Evolutionary conservation across 2,888 invertebrate species (phyloP), one percentile per base, ranked within the genome.

Genomic region (Myopa testacea): DNA sequence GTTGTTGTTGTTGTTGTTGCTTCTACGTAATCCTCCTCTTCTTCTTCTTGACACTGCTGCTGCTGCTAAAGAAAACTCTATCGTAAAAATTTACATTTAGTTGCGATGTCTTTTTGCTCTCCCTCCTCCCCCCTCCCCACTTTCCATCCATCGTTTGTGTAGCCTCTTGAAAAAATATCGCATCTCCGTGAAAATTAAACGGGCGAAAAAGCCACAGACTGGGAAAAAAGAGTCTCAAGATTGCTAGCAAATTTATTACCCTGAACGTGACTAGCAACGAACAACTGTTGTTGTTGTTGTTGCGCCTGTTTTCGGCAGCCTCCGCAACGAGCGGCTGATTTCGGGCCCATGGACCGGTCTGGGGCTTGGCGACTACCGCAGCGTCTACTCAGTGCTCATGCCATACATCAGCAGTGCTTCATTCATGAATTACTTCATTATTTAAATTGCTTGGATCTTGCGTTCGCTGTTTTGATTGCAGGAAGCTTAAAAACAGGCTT

Each of bases 221-320:
- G 26, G 45, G 45, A 45, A 45, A 6, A 45, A 45, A 6, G 45
- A 45, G 10, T 10, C 45, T 45, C 45, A 45, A 45, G 78, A 77
- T 80, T 80, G 80, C 78, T 81, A 79, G 80, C 78, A 81, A 81
- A 81, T 82, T 82, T 82, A 82, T 81, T 79, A 80, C 80, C 75
- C 76, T 78, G 45, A 80, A 78, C 75, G 77, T 76, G 78, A 10
- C 45, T 45, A 45, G 10, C 45, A 10, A 45, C 45, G 45, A 50
- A 40, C 52, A 37, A 26, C 45, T 45, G 45, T 45, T 45, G 45
- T 58, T 45, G 34, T 45, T 26, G 55, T 45, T 62, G 34, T 58
- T 78, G 75, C 71, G n/a, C 6, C 37, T 26, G 75, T 26, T 63
- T 58, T 50, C 76, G 40, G 62, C 76, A 38, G 52, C 26, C 8